These are phyloP conservation scores for Hestina assimilis DNA, from an alignment of 1,140 invertebrate species.

Conservation along the genomic window DNA sequence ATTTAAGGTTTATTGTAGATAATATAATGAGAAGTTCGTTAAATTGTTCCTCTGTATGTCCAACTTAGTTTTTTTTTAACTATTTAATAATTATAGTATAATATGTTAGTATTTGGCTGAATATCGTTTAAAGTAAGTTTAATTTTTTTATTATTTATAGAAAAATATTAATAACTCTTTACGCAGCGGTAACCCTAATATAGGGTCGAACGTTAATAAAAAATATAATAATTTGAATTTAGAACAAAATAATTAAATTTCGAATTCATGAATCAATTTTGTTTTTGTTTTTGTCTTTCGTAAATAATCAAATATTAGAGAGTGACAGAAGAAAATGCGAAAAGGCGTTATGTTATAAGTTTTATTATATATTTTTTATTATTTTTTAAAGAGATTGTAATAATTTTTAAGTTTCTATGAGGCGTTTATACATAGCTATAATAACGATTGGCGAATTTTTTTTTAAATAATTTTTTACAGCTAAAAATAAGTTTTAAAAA, in stretches of 20 bases:
- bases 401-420: background rate
- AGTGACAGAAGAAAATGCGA: no score
- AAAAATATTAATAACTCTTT: no score
- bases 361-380: background rate
- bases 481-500: no score
- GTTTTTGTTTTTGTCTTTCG: no score
- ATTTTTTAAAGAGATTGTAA: background rate
- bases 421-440: background rate
- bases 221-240: no score
- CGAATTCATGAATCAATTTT: no score
- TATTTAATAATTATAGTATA: slow-evolving; percentile 1
- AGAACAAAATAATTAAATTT: no score
- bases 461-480: no score
- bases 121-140: slow-evolving; percentile 1
- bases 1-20: slow-evolving; percentile 6
- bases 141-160: background rate
- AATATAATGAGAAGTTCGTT: background rate
- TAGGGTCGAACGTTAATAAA: no score
- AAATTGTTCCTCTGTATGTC: slow-evolving; percentile 18
- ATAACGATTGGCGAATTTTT: background rate
- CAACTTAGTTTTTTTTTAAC: slow-evolving; percentile 5
- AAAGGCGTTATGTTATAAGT: no score
- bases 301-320: no score
- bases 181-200: no score
- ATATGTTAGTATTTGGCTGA: slow-evolving; percentile 1